phyloP scores from a whole-genome alignment of 2,888 invertebrate genomes.

The Halictus quadricinctus region DNA sequence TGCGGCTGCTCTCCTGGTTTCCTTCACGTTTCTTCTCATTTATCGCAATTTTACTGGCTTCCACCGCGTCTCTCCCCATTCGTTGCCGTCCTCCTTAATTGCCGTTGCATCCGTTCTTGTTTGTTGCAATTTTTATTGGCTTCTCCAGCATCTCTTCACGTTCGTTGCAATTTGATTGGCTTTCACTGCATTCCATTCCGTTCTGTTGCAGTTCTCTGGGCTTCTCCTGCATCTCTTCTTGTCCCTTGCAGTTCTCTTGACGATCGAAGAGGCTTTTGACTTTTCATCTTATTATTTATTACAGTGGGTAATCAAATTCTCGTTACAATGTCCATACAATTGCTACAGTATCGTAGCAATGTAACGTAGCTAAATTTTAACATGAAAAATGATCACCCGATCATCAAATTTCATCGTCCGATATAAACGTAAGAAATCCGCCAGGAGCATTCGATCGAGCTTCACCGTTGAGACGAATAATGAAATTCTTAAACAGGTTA shows the following conservation, averaged over 20 bases:
- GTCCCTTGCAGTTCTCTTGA: too few relatives aligned
- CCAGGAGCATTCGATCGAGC: too few relatives aligned
- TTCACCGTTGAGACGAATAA: not conserved
- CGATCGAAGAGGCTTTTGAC: too few relatives aligned
- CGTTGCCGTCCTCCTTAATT: not conserved
- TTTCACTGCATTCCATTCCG: not conserved
- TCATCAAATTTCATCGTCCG: too few relatives aligned
- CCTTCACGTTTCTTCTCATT: not conserved
- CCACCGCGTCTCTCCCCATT: not conserved
- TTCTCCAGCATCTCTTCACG: not conserved
- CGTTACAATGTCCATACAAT: too few relatives aligned
- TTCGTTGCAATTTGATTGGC: not conserved
- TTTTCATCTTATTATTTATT: too few relatives aligned
- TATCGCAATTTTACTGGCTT: not conserved
- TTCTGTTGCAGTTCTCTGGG: not conserved
- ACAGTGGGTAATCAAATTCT: too few relatives aligned
- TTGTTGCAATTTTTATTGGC: not conserved
- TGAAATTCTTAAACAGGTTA: not conserved
- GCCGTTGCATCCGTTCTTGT: not conserved
- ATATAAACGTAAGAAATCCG: too few relatives aligned
- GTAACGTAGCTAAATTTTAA: too few relatives aligned
- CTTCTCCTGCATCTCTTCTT: not conserved
- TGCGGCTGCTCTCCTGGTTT: not conserved
- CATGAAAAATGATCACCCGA: too few relatives aligned
- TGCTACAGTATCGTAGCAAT: too few relatives aligned